Percentiles rank a stretch among this genome's conserved stretches.
phyloP scores from a whole-genome alignment of 2,797 vertebrate genomes.

The Hirundo rustica region DNA sequence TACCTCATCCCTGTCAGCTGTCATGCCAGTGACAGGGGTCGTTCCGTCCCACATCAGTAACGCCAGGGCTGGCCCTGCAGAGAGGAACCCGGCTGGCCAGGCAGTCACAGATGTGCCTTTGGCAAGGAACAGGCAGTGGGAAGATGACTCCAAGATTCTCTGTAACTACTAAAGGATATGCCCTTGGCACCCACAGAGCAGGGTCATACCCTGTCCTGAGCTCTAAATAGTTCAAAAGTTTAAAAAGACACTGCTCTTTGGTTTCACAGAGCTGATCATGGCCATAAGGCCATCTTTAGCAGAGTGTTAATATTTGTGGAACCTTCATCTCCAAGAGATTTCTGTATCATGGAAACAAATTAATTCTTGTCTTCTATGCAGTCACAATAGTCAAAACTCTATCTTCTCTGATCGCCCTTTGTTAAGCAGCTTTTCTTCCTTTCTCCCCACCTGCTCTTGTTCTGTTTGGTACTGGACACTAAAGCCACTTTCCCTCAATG shows the following conservation, averaged over 20 bases:
- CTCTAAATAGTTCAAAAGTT: background rate
- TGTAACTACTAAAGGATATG: background rate
- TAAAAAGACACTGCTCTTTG: background rate
- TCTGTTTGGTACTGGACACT: background rate
- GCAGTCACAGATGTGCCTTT: background rate
- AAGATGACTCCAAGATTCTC: background rate
- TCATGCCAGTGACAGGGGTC: background rate
- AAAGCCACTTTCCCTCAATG: background rate
- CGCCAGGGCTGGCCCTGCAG: background rate
- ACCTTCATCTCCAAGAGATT: background rate
- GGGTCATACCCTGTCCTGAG: background rate
- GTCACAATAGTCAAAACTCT: background rate
- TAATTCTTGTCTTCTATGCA: background rate
- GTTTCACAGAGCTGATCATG: background rate
- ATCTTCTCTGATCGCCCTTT: background rate
- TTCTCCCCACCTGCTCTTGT: background rate
- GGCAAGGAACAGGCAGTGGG: background rate
- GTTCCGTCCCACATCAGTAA: accelerated
- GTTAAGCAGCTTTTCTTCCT: background rate
- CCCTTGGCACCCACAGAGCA: background rate
- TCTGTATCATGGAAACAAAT: background rate
- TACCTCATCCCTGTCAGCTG: background rate
- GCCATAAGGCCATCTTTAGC: background rate
- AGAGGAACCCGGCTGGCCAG: background rate
- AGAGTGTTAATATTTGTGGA: background rate